These are phyloP conservation scores for Ophion costatus DNA, from an alignment of 2,888 invertebrate species.

Conservation along the genomic window DNA sequence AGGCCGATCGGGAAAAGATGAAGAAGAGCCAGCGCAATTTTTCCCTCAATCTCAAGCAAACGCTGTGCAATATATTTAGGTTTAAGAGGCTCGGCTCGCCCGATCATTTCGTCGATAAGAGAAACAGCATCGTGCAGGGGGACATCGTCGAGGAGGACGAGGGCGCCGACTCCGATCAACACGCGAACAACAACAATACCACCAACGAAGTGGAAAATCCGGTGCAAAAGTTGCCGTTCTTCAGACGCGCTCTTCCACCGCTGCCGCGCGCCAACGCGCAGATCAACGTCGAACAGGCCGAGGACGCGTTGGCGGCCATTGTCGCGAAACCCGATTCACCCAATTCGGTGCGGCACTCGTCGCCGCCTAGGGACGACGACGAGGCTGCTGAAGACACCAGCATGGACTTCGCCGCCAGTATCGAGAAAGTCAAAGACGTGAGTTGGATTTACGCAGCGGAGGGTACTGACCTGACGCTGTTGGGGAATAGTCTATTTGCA, in stretches of 20 bases:
- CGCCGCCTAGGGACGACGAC: slow-evolving; percentile 84
- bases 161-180: slow-evolving; percentile 70
- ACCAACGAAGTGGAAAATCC: slow-evolving; percentile 79
- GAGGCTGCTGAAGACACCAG: slow-evolving; percentile 84
- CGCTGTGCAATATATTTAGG: slow-evolving; percentile 93
- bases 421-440: slow-evolving; percentile 97
- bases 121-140: slow-evolving; percentile 80
- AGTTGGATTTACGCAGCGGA: slow-evolving; percentile 81
- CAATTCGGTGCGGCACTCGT: slow-evolving; percentile 75
- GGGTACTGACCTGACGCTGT: too few species aligned
- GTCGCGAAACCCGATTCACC: slow-evolving; percentile 79
- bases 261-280: slow-evolving; percentile 85
- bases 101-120: slow-evolving; percentile 82
- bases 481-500: too few species aligned
- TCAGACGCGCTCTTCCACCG: slow-evolving; percentile 88
- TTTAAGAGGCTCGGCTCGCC: slow-evolving; percentile 86
- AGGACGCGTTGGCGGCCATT: slow-evolving; percentile 80
- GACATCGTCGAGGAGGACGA: slow-evolving; percentile 81
- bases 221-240: slow-evolving; percentile 85
- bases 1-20: slow-evolving; percentile 84
- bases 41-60: slow-evolving; percentile 91
- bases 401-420: slow-evolving; percentile 95
- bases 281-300: slow-evolving; percentile 80
- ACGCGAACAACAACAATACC: slow-evolving; percentile 73
- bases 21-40: slow-evolving; percentile 89